phyloP scores from a whole-genome alignment of 2,113 vertebrate genomes.

The Zeus faber region DNA sequence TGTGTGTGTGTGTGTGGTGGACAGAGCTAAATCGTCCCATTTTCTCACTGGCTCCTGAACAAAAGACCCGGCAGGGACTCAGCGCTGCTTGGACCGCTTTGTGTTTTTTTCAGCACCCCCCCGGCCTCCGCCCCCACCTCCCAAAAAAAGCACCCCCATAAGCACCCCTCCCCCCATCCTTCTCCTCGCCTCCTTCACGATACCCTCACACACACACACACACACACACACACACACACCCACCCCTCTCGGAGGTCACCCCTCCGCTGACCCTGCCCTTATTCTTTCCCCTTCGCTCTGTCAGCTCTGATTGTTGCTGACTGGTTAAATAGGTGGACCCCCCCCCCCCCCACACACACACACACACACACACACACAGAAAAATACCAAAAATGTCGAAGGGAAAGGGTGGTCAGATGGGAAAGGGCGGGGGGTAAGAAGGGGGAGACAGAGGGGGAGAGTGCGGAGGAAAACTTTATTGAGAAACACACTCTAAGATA shows the following conservation, averaged over 20 bases:
- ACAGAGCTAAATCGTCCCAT: slow-evolving; percentile 60
- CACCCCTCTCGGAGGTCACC: slow-evolving; percentile 64
- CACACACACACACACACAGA: slow-evolving; percentile 28
- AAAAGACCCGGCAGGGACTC: slow-evolving; percentile 56
- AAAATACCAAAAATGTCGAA: no score
- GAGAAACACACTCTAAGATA: no score
- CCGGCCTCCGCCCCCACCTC: no score
- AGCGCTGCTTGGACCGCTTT: slow-evolving; percentile 41
- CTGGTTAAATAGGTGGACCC: slow-evolving; percentile 78
- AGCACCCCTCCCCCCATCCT: slow-evolving; percentile 57
- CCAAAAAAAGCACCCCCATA: slow-evolving; percentile 37
- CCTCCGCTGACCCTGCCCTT: slow-evolving; percentile 66
- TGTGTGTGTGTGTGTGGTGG: slow-evolving; percentile 2
- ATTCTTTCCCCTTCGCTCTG: slow-evolving; percentile 79
- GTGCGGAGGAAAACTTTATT: no score
- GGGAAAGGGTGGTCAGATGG: no score
- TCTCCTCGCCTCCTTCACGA: slow-evolving; percentile 11
- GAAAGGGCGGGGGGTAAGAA: no score
- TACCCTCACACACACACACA: slow-evolving; percentile 4
- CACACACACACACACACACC: slow-evolving; percentile 15
- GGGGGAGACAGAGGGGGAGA: no score
- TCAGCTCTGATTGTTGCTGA: slow-evolving; percentile 78
- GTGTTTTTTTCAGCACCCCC: slow-evolving; percentile 39
- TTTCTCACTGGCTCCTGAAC: slow-evolving; percentile 63
- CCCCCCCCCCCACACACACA: slow-evolving; percentile 9